Base-by-base conservation (phyloP, 2,888 invertebrate genomes). In the Tromatobia lineatoria region DNA sequence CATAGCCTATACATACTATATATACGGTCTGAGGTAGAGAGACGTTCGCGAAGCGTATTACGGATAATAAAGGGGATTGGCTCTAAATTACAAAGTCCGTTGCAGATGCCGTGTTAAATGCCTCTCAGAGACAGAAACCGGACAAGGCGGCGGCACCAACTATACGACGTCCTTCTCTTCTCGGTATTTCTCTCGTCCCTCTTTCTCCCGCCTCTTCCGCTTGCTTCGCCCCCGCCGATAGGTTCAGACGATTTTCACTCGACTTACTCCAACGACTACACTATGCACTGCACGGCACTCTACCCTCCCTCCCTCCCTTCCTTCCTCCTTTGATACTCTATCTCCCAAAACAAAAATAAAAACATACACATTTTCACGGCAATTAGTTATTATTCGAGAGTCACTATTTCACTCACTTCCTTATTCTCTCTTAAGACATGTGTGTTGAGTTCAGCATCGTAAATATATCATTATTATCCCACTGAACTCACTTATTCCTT, bases 41-140 rank as follows among this genome's bases (percentile, higher is more conserved):
- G 59, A 85, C 85, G 73, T 70, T 83, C 77, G 82, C 80, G 86
- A 86, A 87, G 86, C 87, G 88, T 87, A 89, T 90, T 90, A 90
- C 86, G 87, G 88, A 90, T 90, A 90, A 90, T 91, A 89, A 91
- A 91, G 90, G 90, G 90, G 90, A 91, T 91, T 91, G 89, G 87
- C 90, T 90, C 88, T 90, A 91, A 91, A 91, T 91, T 91, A 91
- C 90, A 88, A 91, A 90, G 92, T 91, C 91, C 88, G 89, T 83
- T 90, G 89, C 91, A 91, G 91, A 90, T 87, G 85, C 82, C 85
- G 89, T 88, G 89, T 89, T 91, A 90, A 91, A 90, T 91, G 87
- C 87, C 90, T 90, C 90, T 91, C 88, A 88, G 87, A 87, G 89
- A 87, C 90, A 90, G 90, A 88, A 86, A 89, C 87, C 77, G 82